Conservation (phyloP, 2,888 invertebrate species). For the Leucophenga montana region DNA sequence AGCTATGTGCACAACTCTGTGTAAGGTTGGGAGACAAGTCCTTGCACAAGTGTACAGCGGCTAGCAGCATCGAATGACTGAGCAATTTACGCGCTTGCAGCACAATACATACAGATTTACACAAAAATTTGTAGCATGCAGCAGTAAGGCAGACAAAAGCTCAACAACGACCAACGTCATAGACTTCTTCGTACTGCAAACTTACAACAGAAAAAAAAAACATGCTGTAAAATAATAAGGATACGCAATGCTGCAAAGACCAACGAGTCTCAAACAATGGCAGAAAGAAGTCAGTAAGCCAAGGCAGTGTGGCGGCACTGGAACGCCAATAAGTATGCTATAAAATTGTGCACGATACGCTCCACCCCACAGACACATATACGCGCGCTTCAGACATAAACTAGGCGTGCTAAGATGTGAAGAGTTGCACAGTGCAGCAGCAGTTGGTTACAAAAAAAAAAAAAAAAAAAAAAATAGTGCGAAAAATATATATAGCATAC, state of each 20-base stretch:
- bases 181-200: not conserved
- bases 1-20: too few species aligned
- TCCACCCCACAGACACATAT: too few species aligned
- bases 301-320: slow-evolving; percentile 3
- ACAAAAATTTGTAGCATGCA: not conserved
- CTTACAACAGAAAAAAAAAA: too few species aligned
- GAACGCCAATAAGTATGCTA: slow-evolving; percentile 16
- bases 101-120: slow-evolving; percentile 5
- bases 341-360: not conserved
- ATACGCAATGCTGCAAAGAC: slow-evolving; percentile 6
- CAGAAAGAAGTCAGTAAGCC: slow-evolving; percentile 24
- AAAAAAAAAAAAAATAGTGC: slow-evolving; percentile 3
- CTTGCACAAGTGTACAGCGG: not conserved
- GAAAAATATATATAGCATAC: slow-evolving; percentile 47
- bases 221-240: slow-evolving; percentile 15
- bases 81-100: slow-evolving; percentile 35
- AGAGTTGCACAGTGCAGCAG: not conserved
- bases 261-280: slow-evolving; percentile 6
- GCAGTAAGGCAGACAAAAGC: too few species aligned
- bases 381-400: not conserved
- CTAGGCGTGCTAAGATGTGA: not conserved
- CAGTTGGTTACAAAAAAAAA: not conserved
- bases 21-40: too few species aligned
- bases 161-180: too few species aligned
- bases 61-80: slow-evolving; percentile 19